Conservation (phyloP, 2,888 invertebrate genomes). For the Euproctis similis region DNA sequence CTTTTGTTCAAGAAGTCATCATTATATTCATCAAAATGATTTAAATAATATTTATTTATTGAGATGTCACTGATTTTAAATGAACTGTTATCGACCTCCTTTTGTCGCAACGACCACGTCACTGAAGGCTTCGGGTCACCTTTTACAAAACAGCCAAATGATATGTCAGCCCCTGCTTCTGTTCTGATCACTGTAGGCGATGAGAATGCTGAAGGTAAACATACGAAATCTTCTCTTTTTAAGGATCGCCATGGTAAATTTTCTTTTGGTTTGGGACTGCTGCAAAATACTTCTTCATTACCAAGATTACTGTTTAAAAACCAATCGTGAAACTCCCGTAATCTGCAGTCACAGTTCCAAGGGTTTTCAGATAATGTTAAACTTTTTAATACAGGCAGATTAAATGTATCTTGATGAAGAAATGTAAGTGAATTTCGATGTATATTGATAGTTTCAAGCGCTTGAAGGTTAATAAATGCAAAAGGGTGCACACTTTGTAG, state of each 20-base stretch:
- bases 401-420: conserved; percentile 71
- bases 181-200: conserved; percentile 78
- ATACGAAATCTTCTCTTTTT: conserved; percentile 84
- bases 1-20: conserved; percentile 63
- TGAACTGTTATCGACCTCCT: conserved; percentile 46
- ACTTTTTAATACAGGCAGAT: conserved; percentile 80
- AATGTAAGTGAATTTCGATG: conserved; percentile 85
- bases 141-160: conserved; percentile 84
- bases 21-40: conserved; percentile 51
- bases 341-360: conserved; percentile 92
- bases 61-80: conserved; percentile 47
- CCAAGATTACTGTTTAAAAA: conserved; percentile 85
- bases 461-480: conserved; percentile 83
- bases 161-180: conserved; percentile 87
- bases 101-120: conserved; percentile 85
- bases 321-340: conserved; percentile 89
- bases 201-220: conserved; percentile 81
- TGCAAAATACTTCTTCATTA: conserved; percentile 82
- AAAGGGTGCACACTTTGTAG: conserved; percentile 82
- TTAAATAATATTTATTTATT: conserved; percentile 41
- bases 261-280: conserved; percentile 79
- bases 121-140: conserved; percentile 89
- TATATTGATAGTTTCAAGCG: conserved; percentile 88
- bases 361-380: conserved; percentile 88
- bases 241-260: conserved; percentile 85